Evolutionary conservation across 2,797 vertebrate genomes (phyloP), one percentile per base, ranked within the genome.

Genomic region (Danio kyathit): DNA sequence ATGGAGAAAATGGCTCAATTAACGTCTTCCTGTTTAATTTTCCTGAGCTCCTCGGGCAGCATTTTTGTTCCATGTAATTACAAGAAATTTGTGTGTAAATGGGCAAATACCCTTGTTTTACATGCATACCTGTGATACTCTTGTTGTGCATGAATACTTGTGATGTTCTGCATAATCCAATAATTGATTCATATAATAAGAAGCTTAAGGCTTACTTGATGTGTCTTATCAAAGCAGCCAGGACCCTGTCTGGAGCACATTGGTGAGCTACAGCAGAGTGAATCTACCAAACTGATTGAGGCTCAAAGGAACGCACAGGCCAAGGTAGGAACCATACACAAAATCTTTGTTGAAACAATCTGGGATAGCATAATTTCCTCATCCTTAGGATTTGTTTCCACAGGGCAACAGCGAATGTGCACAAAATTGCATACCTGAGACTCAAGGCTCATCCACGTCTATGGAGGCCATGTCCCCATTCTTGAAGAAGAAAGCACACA

Each of bases 401-500:
- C 85, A 95, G 94, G 93, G 92, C 85, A 94, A 92, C 13, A 93
- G 92, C 54, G 92, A 93, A 90, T 92, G 89, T 89, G 90, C 93
- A 85, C 92, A 93, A 41, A 93, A 92, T 19, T 85, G 91, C 84
- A 91, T 92, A 74, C 91, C 93, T 0, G 92, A 93, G 10, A 89
- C 93, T 3, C 92, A 91, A 0, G 91, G 90, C 83, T 92, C 86
- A 0, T 86, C 90, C 72, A 64, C 94, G 4, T 91, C 96, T 7
- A 91, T 98, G 93, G 97, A 97, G 76, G 96, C 96, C 6, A 94
- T 98, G 60, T 97, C 97, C 10, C 97, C 97, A 0, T 98, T 99
- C 88, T 96, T 98, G 88, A 97, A 96, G 85, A 98, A 98, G 92
- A 98, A 98, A 93, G 97, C 97, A 84, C 97, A 97, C 91, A 98